Evolutionary conservation across 2,113 vertebrate species (phyloP).

Genomic region (Anarrhichthys ocellatus): DNA sequence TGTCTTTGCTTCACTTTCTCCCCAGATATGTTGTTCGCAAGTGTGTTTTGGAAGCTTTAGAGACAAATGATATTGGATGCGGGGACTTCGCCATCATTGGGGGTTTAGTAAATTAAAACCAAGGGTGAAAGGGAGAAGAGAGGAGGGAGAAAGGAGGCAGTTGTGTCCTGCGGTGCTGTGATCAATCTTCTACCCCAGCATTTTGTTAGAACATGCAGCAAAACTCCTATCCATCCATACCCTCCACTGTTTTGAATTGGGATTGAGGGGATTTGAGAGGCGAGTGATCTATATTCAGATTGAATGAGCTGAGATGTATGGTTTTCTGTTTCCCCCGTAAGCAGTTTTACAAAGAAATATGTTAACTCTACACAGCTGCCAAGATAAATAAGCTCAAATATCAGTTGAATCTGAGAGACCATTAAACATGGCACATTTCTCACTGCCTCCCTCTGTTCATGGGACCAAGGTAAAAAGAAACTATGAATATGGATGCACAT

Average conservation of each 20-base stretch:
- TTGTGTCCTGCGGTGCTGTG: conserved; percentile 46
- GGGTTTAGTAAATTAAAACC: conserved; percentile 46
- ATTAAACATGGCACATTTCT: neutral
- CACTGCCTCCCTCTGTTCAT: neutral
- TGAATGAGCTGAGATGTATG: conserved; percentile 31
- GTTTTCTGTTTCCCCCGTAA: neutral
- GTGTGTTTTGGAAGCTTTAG: conserved; percentile 33
- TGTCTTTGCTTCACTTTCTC: conserved; percentile 37
- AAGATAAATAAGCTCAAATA: conserved; percentile 14
- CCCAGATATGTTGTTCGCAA: conserved; percentile 22
- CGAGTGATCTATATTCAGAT: conserved; percentile 21
- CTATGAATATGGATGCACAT: conserved; percentile 26
- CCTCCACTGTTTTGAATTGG: conserved; percentile 13
- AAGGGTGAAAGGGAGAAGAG: conserved; percentile 8
- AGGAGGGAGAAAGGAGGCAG: neutral
- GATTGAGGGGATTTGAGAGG: conserved; percentile 17
- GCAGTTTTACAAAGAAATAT: conserved; percentile 27
- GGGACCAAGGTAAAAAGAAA: neutral
- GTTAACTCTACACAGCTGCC: neutral
- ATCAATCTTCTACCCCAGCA: conserved; percentile 39
- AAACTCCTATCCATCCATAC: conserved; percentile 31
- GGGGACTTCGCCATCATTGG: conserved; percentile 9
- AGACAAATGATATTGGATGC: conserved; percentile 49
- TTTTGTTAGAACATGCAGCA: conserved; percentile 27
- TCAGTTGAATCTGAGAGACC: conserved; percentile 13